Conservation (phyloP, 2,888 invertebrate genomes). For the Anoncus sp. region DNA sequence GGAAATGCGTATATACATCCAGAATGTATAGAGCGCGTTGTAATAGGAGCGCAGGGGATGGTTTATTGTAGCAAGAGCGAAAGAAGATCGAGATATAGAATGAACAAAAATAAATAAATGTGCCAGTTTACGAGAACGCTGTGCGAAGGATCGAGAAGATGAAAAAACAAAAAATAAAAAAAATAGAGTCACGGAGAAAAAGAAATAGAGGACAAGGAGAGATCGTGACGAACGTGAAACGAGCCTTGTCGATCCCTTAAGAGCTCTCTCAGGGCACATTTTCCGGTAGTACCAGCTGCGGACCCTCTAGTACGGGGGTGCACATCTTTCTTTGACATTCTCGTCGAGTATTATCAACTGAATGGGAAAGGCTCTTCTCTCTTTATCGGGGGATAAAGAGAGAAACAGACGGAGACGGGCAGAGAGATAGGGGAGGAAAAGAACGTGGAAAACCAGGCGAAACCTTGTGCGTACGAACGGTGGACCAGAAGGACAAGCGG, state of each 20-base stretch:
- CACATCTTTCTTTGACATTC: constrained; percentile 24
- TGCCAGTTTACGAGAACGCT: constrained; percentile 5
- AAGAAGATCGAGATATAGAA: not conserved
- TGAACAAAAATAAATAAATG: not conserved
- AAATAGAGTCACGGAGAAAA: not conserved
- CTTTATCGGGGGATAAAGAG: not conserved
- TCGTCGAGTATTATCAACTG: constrained; percentile 33
- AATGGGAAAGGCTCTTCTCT: constrained; percentile 30
- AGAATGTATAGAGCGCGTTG: too few relatives aligned
- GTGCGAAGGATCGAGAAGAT: not conserved
- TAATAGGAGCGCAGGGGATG: too few relatives aligned
- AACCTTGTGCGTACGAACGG: constrained; percentile 18
- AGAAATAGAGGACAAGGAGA: not conserved
- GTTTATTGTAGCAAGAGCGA: not conserved
- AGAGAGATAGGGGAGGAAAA: not conserved
- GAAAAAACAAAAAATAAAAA: not conserved
- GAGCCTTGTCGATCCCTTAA: constrained; percentile 33
- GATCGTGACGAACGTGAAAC: constrained; percentile 18
- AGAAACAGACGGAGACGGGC: not conserved
- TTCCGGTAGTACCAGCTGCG: not conserved
- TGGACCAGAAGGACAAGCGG: constrained; percentile 30
- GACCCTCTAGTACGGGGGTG: not conserved
- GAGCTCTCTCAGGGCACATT: constrained; percentile 18
- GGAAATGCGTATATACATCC: too few relatives aligned
- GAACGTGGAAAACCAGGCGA: not conserved